Percentiles rank a stretch among this genome's conserved stretches.
These are phyloP conservation scores for Aleiodes sp. DNA, from an alignment of 1,140 invertebrate genomes.

Conservation along the genomic window DNA sequence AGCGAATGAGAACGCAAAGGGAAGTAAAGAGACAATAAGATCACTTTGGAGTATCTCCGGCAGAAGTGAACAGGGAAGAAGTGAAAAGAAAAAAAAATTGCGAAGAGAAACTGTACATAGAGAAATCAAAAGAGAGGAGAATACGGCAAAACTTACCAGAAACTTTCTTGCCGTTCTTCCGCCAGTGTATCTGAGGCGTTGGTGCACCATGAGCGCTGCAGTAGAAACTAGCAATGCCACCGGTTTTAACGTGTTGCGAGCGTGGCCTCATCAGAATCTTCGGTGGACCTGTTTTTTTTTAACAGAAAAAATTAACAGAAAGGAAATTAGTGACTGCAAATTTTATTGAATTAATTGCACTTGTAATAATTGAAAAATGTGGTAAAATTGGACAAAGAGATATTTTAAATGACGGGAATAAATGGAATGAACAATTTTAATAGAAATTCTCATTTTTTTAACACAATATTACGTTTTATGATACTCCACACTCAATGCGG, in stretches of 20 bases:
- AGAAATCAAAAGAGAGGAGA: conserved; percentile 7
- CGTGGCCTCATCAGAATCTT: conserved; percentile 86
- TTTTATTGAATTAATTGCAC: too few relatives aligned
- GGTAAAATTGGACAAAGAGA: too few relatives aligned
- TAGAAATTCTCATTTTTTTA: too few relatives aligned
- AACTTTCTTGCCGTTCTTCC: conserved; percentile 88
- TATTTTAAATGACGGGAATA: too few relatives aligned
- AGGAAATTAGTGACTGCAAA: too few relatives aligned
- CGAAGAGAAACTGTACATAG: neutral
- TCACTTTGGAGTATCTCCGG: conserved; percentile 13
- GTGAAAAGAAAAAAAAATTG: neutral
- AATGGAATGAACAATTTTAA: too few relatives aligned
- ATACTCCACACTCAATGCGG: neutral
- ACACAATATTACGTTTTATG: too few relatives aligned
- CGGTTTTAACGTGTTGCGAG: conserved; percentile 87
- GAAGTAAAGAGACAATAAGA: conserved; percentile 33
- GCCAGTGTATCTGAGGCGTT: conserved; percentile 86
- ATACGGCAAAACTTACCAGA: conserved; percentile 79
- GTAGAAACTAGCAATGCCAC: conserved; percentile 93
- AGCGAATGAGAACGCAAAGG: conserved; percentile 11
- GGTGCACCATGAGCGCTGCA: conserved; percentile 93
- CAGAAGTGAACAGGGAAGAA: neutral
- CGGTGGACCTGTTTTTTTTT: conserved; percentile 87
- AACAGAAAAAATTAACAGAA: conserved; percentile 53
- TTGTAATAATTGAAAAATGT: too few relatives aligned